A percentile compares a stretch with the other conserved stretches of the same genome.
Evolutionary conservation across 2,888 invertebrate species (phyloP).

Genomic region (Ophioninae sp.): DNA sequence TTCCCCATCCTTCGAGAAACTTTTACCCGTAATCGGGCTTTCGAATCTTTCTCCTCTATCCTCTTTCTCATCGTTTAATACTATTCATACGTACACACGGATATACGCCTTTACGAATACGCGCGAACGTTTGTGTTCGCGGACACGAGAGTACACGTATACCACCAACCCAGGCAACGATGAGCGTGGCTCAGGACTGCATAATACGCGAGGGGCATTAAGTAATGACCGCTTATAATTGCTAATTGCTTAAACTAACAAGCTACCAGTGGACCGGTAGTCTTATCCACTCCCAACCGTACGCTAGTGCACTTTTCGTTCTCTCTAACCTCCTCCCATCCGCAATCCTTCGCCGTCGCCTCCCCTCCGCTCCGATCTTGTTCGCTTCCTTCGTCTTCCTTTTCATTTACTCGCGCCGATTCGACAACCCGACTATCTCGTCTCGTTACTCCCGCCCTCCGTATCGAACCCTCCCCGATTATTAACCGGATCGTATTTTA

Average conservation of each 20-base stretch:
- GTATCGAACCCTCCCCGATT: constrained; percentile 6
- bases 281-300: constrained; percentile 17
- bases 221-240: constrained; percentile 63
- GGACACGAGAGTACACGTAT: background rate
- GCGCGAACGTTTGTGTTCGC: too few species aligned
- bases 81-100: constrained; percentile 26
- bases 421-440: constrained; percentile 59
- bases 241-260: constrained; percentile 65
- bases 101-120: too few species aligned
- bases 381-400: constrained; percentile 20
- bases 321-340: background rate
- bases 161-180: constrained; percentile 9
- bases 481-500: constrained; percentile 42
- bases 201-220: constrained; percentile 59
- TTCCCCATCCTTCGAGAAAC: constrained; percentile 62
- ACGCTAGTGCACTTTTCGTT: constrained; percentile 44
- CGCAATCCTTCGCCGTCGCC: background rate
- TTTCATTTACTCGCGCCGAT: constrained; percentile 16
- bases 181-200: constrained; percentile 31
- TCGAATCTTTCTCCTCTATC: constrained; percentile 44
- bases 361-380: background rate
- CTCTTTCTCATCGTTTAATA: constrained; percentile 46
- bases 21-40: constrained; percentile 54
- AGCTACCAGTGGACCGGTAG: constrained; percentile 51
- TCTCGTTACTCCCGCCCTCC: constrained; percentile 36